A percentile compares a stretch with the other conserved stretches of the same genome.
Evolutionary conservation across 2,797 vertebrate genomes (phyloP).

Genomic region (Pteronotus mesoamericanus): DNA sequence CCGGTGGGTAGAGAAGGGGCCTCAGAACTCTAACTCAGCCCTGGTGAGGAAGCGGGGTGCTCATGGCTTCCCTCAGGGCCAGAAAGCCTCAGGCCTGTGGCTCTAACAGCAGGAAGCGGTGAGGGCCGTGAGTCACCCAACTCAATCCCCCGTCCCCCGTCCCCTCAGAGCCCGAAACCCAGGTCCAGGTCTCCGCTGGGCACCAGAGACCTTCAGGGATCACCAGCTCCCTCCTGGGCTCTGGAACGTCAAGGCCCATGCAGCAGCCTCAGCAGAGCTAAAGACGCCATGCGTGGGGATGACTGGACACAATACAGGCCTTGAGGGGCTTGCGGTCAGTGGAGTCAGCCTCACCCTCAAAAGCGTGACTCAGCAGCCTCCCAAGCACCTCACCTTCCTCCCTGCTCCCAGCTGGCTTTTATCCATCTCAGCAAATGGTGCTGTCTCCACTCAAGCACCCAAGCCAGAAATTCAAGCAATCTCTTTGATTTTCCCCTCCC

Average conservation of each 20-base stretch:
- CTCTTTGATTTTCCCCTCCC: neutral
- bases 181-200: neutral
- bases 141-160: neutral
- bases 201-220: neutral
- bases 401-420: neutral
- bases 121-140: neutral
- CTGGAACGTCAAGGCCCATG: neutral
- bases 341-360: neutral
- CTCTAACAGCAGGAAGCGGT: neutral
- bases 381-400: neutral
- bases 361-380: neutral
- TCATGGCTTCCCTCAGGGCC: neutral
- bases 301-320: neutral
- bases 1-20: neutral
- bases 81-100: neutral
- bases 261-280: fast-evolving
- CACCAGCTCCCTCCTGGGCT: neutral
- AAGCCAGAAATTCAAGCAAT: neutral
- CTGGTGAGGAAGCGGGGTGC: neutral
- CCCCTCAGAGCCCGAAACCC: neutral
- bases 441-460: neutral
- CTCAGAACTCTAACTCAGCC: neutral
- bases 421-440: fast-evolving
- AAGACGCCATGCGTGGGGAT: neutral
- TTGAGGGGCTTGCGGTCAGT: neutral